phyloP scores from a whole-genome alignment of 2,888 invertebrate genomes.

The Sycophila texana region DNA sequence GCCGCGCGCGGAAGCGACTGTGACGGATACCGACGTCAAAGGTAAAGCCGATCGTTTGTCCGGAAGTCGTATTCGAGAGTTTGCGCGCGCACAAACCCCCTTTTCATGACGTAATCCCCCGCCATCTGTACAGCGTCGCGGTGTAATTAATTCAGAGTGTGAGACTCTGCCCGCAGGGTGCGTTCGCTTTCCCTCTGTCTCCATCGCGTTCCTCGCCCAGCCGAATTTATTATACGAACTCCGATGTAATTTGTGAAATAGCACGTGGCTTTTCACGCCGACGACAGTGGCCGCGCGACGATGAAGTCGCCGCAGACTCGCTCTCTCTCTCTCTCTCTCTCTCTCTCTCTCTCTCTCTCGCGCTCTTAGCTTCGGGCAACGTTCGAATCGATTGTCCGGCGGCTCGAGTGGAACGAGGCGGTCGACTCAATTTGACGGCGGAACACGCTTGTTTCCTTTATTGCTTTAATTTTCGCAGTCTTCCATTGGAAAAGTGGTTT shows the following conservation, averaged over 20 bases:
- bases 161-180: slow-evolving; percentile 44
- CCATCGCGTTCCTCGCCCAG: slow-evolving; percentile 43
- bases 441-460: neutral
- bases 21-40: slow-evolving; percentile 63
- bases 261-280: slow-evolving; percentile 42
- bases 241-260: slow-evolving; percentile 59
- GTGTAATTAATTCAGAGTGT: slow-evolving; percentile 67
- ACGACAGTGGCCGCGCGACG: neutral
- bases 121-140: slow-evolving; percentile 66
- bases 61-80: slow-evolving; percentile 63
- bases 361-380: neutral
- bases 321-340: slow-evolving; percentile 16
- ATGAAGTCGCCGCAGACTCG: slow-evolving; percentile 27
- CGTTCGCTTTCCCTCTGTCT: slow-evolving; percentile 56
- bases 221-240: slow-evolving; percentile 59
- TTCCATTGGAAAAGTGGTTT: too few species aligned
- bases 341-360: slow-evolving; percentile 24
- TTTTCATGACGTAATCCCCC: slow-evolving; percentile 65
- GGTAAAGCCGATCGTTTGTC: slow-evolving; percentile 65
- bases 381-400: neutral
- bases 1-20: slow-evolving; percentile 57
- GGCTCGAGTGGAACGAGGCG: too few species aligned
- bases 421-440: neutral
- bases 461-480: neutral
- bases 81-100: slow-evolving; percentile 57